Percentiles rank a stretch among this genome's conserved stretches.
These are phyloP conservation scores for Leuciscus idus DNA, from an alignment of 2,113 vertebrate genomes.

Conservation along the genomic window DNA sequence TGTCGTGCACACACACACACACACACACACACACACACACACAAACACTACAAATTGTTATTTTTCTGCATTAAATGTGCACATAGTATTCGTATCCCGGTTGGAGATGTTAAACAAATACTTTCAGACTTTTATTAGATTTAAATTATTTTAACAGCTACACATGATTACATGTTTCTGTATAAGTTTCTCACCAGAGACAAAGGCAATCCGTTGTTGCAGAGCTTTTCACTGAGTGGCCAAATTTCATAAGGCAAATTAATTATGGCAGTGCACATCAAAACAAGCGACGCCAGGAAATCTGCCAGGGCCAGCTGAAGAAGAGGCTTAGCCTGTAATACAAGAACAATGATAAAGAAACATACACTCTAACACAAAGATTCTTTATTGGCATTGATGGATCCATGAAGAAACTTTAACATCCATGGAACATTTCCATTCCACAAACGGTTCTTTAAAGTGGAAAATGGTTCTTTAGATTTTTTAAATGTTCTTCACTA, in stretches of 20 bases:
- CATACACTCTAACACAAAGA: not conserved
- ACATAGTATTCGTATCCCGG: not conserved
- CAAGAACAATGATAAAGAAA: not conserved
- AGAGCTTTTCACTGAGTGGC: conserved; percentile 52
- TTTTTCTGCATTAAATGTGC: not conserved
- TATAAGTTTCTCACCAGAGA: conserved; percentile 72
- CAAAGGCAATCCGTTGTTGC: conserved; percentile 71
- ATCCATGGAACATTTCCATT: too few relatives aligned
- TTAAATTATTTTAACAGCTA: not conserved
- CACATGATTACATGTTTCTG: not conserved
- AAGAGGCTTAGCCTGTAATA: conserved; percentile 71
- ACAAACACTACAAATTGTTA: not conserved
- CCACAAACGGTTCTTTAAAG: too few relatives aligned
- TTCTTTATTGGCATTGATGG: too few relatives aligned
- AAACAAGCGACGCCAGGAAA: conserved; percentile 70
- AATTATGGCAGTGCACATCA: conserved; percentile 70
- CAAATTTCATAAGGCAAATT: conserved; percentile 49
- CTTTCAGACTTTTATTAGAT: not conserved
- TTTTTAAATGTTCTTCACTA: too few relatives aligned
- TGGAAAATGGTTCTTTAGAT: too few relatives aligned
- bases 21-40: too few relatives aligned
- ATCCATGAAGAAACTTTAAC: too few relatives aligned
- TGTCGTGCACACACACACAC: not conserved
- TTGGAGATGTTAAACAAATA: not conserved
- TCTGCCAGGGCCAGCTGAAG: conserved; percentile 81